A percentile compares a stretch with the other conserved stretches of the same genome.
These are phyloP conservation scores for Trachymyrmex septentrionalis DNA, from an alignment of 1,140 invertebrate genomes.

Conservation along the genomic window DNA sequence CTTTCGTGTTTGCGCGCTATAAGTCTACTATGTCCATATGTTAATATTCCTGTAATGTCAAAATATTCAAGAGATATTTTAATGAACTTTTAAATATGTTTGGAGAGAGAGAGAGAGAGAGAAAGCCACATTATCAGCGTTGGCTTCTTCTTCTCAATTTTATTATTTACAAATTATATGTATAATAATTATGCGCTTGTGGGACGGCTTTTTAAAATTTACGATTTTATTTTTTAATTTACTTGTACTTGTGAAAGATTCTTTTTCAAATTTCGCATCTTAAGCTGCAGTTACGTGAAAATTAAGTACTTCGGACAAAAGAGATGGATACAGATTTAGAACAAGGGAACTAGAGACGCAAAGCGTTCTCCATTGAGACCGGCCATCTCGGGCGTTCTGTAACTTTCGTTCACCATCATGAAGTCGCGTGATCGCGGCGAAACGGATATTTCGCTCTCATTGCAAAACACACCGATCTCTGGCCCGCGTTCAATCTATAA, in stretches of 20 bases:
- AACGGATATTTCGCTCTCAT: slow-evolving; percentile 37
- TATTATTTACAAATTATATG: background rate
- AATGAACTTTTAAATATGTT: background rate
- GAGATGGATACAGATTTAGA: background rate
- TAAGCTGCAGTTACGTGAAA: background rate
- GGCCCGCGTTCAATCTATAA: slow-evolving; percentile 44
- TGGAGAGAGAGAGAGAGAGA: background rate
- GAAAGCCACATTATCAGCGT: no score
- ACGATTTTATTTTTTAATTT: background rate
- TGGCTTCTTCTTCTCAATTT: background rate
- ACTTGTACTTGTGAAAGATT: background rate
- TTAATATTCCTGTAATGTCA: background rate
- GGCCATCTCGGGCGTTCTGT: background rate
- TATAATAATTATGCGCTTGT: background rate
- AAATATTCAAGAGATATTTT: slow-evolving; percentile 7
- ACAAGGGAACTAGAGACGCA: background rate
- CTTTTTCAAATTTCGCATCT: background rate
- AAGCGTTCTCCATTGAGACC: background rate
- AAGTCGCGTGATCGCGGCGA: slow-evolving; percentile 16
- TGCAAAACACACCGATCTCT: slow-evolving; percentile 36
- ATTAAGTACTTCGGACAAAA: background rate
- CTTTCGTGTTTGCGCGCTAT: slow-evolving; percentile 34
- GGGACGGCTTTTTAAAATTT: background rate
- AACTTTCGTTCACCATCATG: slow-evolving; percentile 20
- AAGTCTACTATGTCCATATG: background rate